Base-by-base conservation (phyloP, 2,113 vertebrate species). In the Shinisaurus crocodilurus region DNA sequence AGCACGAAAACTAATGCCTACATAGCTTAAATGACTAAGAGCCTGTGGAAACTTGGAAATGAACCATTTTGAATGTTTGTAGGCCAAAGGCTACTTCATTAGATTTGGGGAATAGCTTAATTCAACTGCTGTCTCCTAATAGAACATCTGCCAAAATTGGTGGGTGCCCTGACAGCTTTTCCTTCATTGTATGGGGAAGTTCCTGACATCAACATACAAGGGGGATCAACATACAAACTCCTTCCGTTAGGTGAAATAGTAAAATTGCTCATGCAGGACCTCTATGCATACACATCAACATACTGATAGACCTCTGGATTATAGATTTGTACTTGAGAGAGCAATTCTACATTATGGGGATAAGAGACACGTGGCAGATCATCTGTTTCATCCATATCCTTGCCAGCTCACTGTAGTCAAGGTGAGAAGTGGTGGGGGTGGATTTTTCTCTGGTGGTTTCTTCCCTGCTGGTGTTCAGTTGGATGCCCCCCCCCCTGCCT, bases 1-100 rank as follows among this genome's bases (percentile, higher is more conserved):
- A 90, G 88, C 76, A 80, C 20, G 43, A 69, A 88, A 77, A 13
- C 37, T 45, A 77, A 63, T 63, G 40, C 32, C 87, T 80, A n/a
- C 60, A 37, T 29, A 50, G 63, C 32, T 88, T n/a, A 81, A 81
- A 69, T 81, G 43, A 45, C 32, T 65, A 67, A 27, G 25, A 43
- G 20, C 50, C 45, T 27, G 16, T 50, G 32, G 60, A 81, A 69
- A 34, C 20, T 37, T 86, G 48, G 54, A 67, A 27, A 69, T 10
- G 32, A 77, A 57, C 50, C 43, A 6, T 8, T 80, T 27, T 69
- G 57, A n/a, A 1, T 15, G 37, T 67, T 67, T 50, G 15, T 74
- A 72, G 1, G n/a, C 20, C 60, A 84, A 57, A 1, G 76, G 10
- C 76, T 37, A 37, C 32, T 16, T 69, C 43, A 88, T 77, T 77